Conservation (phyloP, 2,797 vertebrate species). For the Meriones psammophilus region DNA sequence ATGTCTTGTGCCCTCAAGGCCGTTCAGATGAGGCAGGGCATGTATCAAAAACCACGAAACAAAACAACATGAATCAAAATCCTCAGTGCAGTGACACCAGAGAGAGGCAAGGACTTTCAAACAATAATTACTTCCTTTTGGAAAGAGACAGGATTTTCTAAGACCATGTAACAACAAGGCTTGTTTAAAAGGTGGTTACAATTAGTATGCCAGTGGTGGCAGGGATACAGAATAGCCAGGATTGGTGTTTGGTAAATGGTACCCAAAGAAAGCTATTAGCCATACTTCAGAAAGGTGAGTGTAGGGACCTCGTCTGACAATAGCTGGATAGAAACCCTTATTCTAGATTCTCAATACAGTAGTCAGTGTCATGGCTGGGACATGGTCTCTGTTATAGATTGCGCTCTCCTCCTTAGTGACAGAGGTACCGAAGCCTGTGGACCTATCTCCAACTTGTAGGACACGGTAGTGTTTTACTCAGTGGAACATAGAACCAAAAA, state of each 20-base stretch:
- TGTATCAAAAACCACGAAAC: background rate
- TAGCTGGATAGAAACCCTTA: background rate
- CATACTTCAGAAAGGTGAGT: background rate
- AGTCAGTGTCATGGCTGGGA: constrained; percentile 70
- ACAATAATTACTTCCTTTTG: background rate
- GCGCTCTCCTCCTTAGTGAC: constrained; percentile 78
- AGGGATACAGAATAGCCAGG: background rate
- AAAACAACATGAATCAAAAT: background rate
- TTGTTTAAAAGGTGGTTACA: background rate
- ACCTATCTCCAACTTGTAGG: background rate
- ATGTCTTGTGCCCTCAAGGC: background rate
- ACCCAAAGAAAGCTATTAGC: background rate
- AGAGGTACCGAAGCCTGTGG: constrained; percentile 60
- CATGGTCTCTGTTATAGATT: constrained; percentile 72
- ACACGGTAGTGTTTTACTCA: background rate
- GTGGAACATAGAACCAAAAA: background rate
- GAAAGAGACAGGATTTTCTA: background rate
- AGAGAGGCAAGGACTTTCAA: background rate
- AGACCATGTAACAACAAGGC: background rate
- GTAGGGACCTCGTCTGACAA: background rate
- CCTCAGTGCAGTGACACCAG: background rate
- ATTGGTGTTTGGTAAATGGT: background rate
- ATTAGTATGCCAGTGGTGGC: background rate
- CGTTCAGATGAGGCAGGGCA: background rate
- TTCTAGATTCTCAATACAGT: constrained; percentile 69